Base-by-base conservation (phyloP, 2,888 invertebrate species). In the Brenthis daphne region DNA sequence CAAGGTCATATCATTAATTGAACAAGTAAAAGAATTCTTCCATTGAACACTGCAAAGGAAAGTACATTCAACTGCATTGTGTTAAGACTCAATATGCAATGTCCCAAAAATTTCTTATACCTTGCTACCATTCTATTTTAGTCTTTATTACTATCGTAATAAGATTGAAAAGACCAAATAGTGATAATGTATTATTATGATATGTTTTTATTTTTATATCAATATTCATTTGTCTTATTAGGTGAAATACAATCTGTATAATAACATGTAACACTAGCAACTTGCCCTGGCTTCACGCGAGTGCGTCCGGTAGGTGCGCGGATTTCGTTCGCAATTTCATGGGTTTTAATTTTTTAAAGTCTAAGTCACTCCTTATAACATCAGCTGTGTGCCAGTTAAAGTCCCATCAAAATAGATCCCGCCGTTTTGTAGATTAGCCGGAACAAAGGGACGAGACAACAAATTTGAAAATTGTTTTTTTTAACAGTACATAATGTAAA, bases 1-100 rank as follows among this genome's bases (percentile, higher is more conserved):
- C 60, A 60, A 60, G 60, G 60, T 16, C 37, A 43, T 43, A 43
- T 43, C 37, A 43, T 43, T 33, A 60, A 33, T 60, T 29, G 37
- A 43, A 43, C 3, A 48, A 50, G 33, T 29, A 60, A 60, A 60
- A 60, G 50, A 33, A 60, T 50, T 29, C 11, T 11, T 29, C 12
- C 60, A 60, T 50, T 50, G 14, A 29, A 29, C 14, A 12, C 50
- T 4, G 12, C 3, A 60, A 12, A 12, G 50, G 11, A 60, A 13
- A 50, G 16, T n/a, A 33, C 13, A 60, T 16, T 11, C 16, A 33
- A 60, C n/a, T 6, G 4, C 13, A 50, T 50, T 14, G 29, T 2
- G 1, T 12, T 60, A 29, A 60, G n/a, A 50, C 12, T 29, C 6
- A 60, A 50, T 50, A 60, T 60, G 50, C 29, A 60, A 13, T 6